These are phyloP conservation scores for Astropecten irregularis DNA, from an alignment of 53 echinoderm and acorn worm species.

Conservation along the genomic window DNA sequence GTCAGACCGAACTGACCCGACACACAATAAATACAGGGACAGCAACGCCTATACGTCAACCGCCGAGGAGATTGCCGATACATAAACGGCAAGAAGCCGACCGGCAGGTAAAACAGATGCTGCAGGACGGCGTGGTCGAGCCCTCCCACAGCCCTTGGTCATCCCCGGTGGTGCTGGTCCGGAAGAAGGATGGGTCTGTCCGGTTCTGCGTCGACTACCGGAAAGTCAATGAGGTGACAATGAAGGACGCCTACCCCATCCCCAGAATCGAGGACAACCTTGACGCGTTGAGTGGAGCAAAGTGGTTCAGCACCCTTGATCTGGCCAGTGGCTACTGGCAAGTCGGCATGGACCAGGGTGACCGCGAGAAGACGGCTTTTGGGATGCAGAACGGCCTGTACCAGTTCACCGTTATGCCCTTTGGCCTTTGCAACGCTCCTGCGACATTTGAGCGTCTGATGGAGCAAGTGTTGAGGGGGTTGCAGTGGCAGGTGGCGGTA, in stretches of 20 bases:
- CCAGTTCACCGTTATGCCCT: conserved; percentile 18
- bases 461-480: not conserved
- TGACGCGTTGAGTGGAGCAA: not conserved
- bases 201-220: not conserved
- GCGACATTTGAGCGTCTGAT: conserved; percentile 7
- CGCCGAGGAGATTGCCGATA: not conserved
- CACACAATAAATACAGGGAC: conserved; percentile 30
- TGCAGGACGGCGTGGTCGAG: conserved; percentile 40
- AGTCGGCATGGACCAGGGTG: not conserved
- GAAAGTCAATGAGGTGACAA: conserved; percentile 1
- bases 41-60: conserved; percentile 46
- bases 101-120: conserved; percentile 45
- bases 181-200: not conserved
- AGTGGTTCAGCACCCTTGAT: conserved; percentile 57
- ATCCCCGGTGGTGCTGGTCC: not conserved
- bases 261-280: conserved; percentile 3
- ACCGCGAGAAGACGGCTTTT: not conserved
- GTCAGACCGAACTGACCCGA: not conserved
- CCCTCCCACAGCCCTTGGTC: conserved; percentile 37
- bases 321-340: conserved; percentile 50
- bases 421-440: not conserved
- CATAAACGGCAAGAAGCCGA: conserved; percentile 25
- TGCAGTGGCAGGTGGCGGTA: not conserved
- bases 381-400: not conserved
- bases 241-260: conserved; percentile 1